Base-by-base conservation (phyloP, 2,113 vertebrate species). In the Megalops atlanticus region DNA sequence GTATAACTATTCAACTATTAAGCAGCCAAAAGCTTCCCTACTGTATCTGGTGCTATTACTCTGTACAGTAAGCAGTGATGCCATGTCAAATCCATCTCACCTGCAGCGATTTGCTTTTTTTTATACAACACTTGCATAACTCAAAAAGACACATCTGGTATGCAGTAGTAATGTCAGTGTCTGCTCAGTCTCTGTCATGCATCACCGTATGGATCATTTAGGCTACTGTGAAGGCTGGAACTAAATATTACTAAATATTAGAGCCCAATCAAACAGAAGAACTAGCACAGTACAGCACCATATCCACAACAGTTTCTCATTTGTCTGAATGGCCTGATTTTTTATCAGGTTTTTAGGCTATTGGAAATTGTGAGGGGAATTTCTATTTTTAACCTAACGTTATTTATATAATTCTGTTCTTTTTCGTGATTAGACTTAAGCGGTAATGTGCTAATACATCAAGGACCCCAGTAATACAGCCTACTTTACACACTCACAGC, bases 261-360 rank as follows among this genome's bases (percentile, higher is more conserved):
- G 24, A 64, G 58, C 58, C 58, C 5, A 64, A 64, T 64, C 58
- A 64, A 64, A 10, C 24, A n/a, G 11, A 64, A 64, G 58, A 64
- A 64, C 24, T 10, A 64, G 77, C 41, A 14, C 15, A 15, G 41
- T 24, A 49, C 43, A 38, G 69, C 39, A 15, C 2, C 16, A 11
- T 47, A 15, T 15, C 14, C 73, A 5, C 16, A 12, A 38, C 52
- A 35, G 12, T 74, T 33, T 64, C 45, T 38, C 49, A 74, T 75
- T 43, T 43, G 49, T 31, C 70, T 41, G 45, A 14, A 27, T 38
- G 79, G 43, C 70, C 71, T 54, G 41, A 52, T 5, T 72, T 36
- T 27, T 45, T 38, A 52, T 52, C 43, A 78, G 76, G 49, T 78
- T 39, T 64, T 33, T 39, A 69, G 47, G 77, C n/a, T 18, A n/a